Evolutionary conservation across 1,140 invertebrate genomes (phyloP), one percentile per base, ranked within the genome.

Genomic region (Augochlora pura): DNA sequence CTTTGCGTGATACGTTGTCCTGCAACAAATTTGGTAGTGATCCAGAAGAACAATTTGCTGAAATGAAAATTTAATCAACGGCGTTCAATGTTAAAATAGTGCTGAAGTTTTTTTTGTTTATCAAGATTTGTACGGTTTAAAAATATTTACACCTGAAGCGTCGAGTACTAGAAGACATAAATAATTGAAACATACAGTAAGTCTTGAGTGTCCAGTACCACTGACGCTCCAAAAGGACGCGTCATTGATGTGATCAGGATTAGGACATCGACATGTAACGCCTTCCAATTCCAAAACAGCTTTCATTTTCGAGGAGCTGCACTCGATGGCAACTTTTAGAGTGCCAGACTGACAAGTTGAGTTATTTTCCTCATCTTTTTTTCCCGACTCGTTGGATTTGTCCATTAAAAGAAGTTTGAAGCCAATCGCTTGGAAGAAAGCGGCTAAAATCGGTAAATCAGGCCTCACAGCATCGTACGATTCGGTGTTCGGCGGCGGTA

Each of bases 201-300:
- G 87, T 64, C 69, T 81, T 10, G 57, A 59, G 32, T 86, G 88
- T 38, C 60, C 86, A 12, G 77, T 91, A 25, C 90, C 90, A 59
- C 83, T 87, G n/a, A 92, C 77, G 54, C 88, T 91, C 91, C 90
- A 92, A 66, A 91, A 89, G 0, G 91, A 91, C 21, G 85, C 88
- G 16, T 87, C 87, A 49, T 88, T 87, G 16, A 86, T 9, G 1
- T 71, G 75, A 60, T 88, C 85, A 16, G 88, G 70, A 42, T 80
- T 73, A 73, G 86, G 86, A 83, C 90, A 92, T 18, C 88, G 86
- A 59, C 91, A 91, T 18, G 74, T 83, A 12, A 92, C 82, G 7
- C 86, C 85, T 46, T 86, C 78, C 70, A 89, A 84, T 74, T 91
- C 89, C 10, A 92, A 81, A 64, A 90, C 63, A 10, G 90, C 91